Evolutionary conservation across 2,113 vertebrate species (phyloP), one percentile per base, ranked within the genome.

Genomic region (Cygnus atratus): DNA sequence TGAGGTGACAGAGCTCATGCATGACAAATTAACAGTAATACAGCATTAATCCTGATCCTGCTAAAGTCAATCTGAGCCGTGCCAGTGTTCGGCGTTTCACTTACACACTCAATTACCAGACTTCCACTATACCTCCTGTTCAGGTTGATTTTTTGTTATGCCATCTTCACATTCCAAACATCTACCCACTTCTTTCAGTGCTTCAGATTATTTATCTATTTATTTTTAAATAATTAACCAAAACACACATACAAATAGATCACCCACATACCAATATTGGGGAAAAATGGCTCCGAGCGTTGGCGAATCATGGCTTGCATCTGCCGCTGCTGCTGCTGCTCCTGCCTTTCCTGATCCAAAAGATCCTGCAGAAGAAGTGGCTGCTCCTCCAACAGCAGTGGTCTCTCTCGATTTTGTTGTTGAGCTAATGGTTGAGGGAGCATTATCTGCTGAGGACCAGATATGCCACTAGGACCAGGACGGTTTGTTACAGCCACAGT

Each of bases 251-350:
- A 70, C 28, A 61, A 61, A 67, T 1, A 75, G 14, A 57, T 61
- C 58, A 55, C 28, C 58, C 72, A 96, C 98, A 75, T 98, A 99
- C 99, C 99, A 62, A 99, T 98, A 90, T 98, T 98, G 4, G 99
- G 98, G 84, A 99, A 98, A 92, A 98, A 98, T 0, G 99, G 92
- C 66, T 99, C 99, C 0, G 99, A 98, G 9, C 98, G 98, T 24
- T 99, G 99, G 20, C 98, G 98, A 83, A 99, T 99, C 98, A 99
- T 98, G 43, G 98, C 98, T 97, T 99, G 99, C 99, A 99, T 99
- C 95, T 99, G 99, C 58, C 99, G 98, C 85, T 99, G 99, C 95
- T 99, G 99, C 95, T 99, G 99, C 96, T 99, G 99, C 82, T 99
- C 99, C 77, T 99, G 99, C 16, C 99, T 98, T 94, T 99, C 99